A percentile compares a stretch with the other conserved stretches of the same genome.
Evolutionary conservation across 2,797 vertebrate species (phyloP).

Genomic region (Phrynocephalus forsythii): DNA sequence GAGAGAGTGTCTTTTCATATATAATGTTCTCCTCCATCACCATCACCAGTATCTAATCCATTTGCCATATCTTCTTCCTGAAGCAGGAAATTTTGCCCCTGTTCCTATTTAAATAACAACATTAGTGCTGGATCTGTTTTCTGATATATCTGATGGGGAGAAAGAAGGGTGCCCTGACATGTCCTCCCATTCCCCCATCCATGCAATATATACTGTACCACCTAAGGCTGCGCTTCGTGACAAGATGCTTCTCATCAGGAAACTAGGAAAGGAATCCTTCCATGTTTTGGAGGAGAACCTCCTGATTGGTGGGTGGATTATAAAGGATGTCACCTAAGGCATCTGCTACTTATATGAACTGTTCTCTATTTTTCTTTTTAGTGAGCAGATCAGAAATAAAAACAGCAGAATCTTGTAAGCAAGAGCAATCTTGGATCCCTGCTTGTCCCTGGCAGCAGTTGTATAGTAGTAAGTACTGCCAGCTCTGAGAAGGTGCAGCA

Average conservation of each 20-base stretch:
- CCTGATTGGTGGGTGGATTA: not conserved
- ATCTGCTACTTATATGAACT: not conserved
- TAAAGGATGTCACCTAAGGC: not conserved
- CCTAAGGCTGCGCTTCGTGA: not conserved
- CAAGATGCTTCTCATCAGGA: not conserved
- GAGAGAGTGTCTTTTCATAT: too few species aligned
- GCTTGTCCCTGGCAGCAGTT: too few species aligned
- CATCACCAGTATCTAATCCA: not conserved
- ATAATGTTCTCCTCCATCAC: too few species aligned
- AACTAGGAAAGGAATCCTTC: not conserved
- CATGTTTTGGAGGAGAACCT: not conserved
- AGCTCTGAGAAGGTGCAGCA: not conserved
- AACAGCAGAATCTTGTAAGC: not conserved
- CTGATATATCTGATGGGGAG: not conserved
- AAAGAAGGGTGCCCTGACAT: not conserved
- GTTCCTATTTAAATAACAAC: not conserved
- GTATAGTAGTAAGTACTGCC: not conserved
- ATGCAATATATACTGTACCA: not conserved
- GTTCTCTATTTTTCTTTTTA: not conserved
- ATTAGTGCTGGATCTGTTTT: not conserved
- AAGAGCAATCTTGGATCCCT: not conserved
- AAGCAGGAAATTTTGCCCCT: not conserved
- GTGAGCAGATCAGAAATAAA: not conserved
- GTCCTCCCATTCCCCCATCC: not conserved
- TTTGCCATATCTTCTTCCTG: too few species aligned